Evolutionary conservation across 2,113 vertebrate species (phyloP), one percentile per base, ranked within the genome.

Genomic region (Brienomyrus brachyistius): DNA sequence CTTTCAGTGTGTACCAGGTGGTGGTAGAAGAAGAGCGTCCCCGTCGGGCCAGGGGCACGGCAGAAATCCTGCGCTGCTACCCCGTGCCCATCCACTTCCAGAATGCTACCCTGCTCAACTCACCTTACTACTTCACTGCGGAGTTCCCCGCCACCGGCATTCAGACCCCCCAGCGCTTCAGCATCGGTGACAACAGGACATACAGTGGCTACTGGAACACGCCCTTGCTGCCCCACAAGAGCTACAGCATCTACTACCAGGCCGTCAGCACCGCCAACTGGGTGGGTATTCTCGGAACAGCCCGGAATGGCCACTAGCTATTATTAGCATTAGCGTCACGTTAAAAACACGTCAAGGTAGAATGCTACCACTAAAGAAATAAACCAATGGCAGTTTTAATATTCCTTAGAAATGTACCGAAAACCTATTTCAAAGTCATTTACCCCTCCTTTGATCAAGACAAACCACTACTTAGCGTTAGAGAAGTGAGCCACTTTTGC

Each of bases 201-300:
- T 99, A 99, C 94, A 97, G 91, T 5, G 98, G 98, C 8, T 99
- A 97, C 94, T 99, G 98, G 98, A 99, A 99, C 15, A 94, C 96
- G 51, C 98, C 98, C 9, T 96, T 99, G 40, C 97, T 99, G 89
- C 98, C 98, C 85, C 97, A 99, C 89, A 99, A 99, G 96, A 99
- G 98, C 94, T 99, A 99, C 92, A 97, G 96, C 90, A 96, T 99
- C 94, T 99, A 99, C 94, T 99, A 98, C 89, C 98, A 99, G 95
- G 98, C 98, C 66, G 97, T 98, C 88, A 99, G 98, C 96, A 96
- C 96, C 66, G 98, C 98, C 90, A 99, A 99, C n/a, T 98, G 98
- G 97, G 98, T 99, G 95, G 96, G 98, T 95, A 59, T 35, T n/a
- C 21, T 31, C 3, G 45, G 66, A 74, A 40, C 11, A 27, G 5